Base-by-base conservation (phyloP, 2,888 invertebrate species). In the Xanthia icteritia region DNA sequence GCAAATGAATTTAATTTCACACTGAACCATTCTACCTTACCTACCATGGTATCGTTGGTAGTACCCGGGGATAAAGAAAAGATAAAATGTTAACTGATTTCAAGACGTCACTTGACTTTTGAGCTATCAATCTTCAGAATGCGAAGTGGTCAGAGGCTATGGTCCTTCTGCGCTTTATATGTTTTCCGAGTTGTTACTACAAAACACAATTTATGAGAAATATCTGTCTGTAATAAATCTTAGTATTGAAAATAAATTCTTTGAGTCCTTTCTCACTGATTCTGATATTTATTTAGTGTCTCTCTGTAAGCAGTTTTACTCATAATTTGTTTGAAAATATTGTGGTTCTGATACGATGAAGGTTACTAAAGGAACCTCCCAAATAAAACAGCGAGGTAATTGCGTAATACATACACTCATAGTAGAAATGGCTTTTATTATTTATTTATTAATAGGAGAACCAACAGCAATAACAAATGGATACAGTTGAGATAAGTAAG, bases 201-300 rank as follows among this genome's bases (percentile, higher is more conserved):
- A 39, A 73, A 75, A 79, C 36, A 70, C 13, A 56, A 84, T 83
- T 84, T 80, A 80, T 48, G 76, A 76, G 73, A 84, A 70, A 71
- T 76, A 73, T 76, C 60, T 73, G 63, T 68, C 66, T 71, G 76
- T 71, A 64, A 76, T 84, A 83, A 83, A 76, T 84, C 11, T 76
- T 68, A 54, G 71, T 54, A 81, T 61, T 48, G 45, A 56, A 79
- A 72, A 70, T 42, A 66, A 65, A 75, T 72, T 69, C 51, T 66
- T 45, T 11, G 27, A 63, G 20, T 23, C 13, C 60, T 71, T 68
- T 60, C n/a, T 27, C 31, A 36, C 23, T 42, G 67, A 70, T 70
- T n/a, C 23, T 2, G 36, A 65, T 67, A 56, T 76, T 75, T 79
- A 67, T 70, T 76, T 76, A 39, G 54, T 45, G 17, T 1, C 9